A percentile compares a stretch with the other conserved stretches of the same genome.
Conservation (phyloP, 2,888 invertebrate species). For the Pandemis corylana region DNA sequence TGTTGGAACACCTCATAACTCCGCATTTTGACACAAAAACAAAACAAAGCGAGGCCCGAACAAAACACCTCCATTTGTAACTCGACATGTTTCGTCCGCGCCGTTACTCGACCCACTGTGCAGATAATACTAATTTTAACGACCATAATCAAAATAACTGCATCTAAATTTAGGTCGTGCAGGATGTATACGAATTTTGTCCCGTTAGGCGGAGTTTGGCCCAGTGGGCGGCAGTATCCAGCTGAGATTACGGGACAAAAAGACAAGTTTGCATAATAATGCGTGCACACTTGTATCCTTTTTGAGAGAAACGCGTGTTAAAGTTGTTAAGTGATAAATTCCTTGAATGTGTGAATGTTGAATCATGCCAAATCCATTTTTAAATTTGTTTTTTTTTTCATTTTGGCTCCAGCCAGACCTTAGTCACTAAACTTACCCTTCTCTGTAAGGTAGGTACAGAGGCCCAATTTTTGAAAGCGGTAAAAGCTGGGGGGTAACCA, state of each 20-base stretch:
- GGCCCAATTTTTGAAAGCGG: too few relatives aligned
- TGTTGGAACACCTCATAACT: neutral
- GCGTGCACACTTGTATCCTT: conserved; percentile 1
- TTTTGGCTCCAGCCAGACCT: too few relatives aligned
- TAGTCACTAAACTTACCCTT: too few relatives aligned
- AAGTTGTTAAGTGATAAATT: conserved; percentile 6
- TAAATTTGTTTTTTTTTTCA: too few relatives aligned
- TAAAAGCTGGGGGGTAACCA: too few relatives aligned
- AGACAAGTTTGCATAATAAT: conserved; percentile 21
- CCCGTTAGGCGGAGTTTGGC: conserved; percentile 36
- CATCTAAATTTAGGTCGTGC: conserved; percentile 46
- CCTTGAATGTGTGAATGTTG: neutral
- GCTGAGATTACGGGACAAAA: conserved; percentile 16
- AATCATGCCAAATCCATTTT: neutral
- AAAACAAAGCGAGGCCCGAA: conserved; percentile 19
- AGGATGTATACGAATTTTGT: conserved; percentile 44
- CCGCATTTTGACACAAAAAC: conserved; percentile 1
- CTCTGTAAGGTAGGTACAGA: too few relatives aligned
- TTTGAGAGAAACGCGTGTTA: conserved; percentile 7
- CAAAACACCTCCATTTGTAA: conserved; percentile 32
- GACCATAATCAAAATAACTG: conserved; percentile 43
- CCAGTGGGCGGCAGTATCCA: conserved; percentile 40
- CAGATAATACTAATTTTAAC: conserved; percentile 41
- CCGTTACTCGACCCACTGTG: conserved; percentile 45
- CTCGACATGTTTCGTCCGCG: conserved; percentile 1